phyloP scores from a whole-genome alignment of 2,888 invertebrate species.

The Caenorhabditis panamensis region DNA sequence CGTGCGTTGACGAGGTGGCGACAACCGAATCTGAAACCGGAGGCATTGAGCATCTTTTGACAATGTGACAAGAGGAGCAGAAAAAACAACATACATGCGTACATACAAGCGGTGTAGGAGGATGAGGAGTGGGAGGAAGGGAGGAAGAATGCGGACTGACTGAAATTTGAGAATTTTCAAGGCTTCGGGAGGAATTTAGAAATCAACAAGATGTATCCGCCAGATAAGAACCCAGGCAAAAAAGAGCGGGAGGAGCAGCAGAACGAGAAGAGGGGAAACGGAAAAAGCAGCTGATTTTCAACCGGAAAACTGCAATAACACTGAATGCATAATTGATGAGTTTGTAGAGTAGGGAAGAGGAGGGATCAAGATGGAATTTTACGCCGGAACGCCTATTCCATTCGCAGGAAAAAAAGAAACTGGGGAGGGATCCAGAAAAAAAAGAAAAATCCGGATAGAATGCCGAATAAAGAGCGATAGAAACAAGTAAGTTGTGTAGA shows the following conservation, averaged over 20 bases:
- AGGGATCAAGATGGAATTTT: constrained; percentile 28
- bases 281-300: constrained; percentile 57
- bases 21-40: constrained; percentile 25
- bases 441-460: constrained; percentile 15
- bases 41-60: neutral
- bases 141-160: constrained; percentile 28
- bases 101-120: constrained; percentile 30
- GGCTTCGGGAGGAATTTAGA: constrained; percentile 46
- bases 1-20: constrained; percentile 40
- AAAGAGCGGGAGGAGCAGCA: constrained; percentile 14
- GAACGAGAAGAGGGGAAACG: constrained; percentile 26
- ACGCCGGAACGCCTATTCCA: neutral
- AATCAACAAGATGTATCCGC: constrained; percentile 59
- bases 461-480: constrained; percentile 29
- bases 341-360: constrained; percentile 29
- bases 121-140: constrained; percentile 3
- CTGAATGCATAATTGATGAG: constrained; percentile 55
- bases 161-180: constrained; percentile 58
- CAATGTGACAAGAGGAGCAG: neutral
- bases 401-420: neutral
- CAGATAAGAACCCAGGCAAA: constrained; percentile 43
- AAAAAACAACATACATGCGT: constrained; percentile 34
- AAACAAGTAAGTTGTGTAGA: constrained; percentile 58
- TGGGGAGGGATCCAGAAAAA: constrained; percentile 12
- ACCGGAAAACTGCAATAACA: constrained; percentile 57